Evolutionary conservation across 2,888 invertebrate genomes (phyloP), one percentile per base, ranked within the genome.

Genomic region (Zhengitettix transpicula): DNA sequence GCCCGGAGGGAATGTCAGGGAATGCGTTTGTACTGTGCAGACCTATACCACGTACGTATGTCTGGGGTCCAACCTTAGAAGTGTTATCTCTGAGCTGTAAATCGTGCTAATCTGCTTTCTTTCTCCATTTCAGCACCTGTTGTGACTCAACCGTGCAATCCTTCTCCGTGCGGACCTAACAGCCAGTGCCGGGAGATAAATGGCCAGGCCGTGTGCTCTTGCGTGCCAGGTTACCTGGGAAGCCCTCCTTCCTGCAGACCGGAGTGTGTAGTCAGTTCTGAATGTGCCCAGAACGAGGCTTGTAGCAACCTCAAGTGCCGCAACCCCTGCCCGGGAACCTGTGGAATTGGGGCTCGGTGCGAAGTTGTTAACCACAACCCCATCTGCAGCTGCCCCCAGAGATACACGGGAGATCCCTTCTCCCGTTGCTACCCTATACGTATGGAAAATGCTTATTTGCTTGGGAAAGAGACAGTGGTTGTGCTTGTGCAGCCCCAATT

Each of bases 351-450:
- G 63, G 78, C 81, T 10, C 69, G 72, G 56, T 82, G 82, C 63
- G 73, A 77, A 65, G 80, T 81, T 1, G 77, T 84, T 53, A 85
- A 86, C 69, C 88, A 89, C 68, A 82, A 84, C 64, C 85, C 88
- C 10, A 83, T 83, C 60, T 83, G 83, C 65, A 75, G 74, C 58
- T 83, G 83, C 67, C 71, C 75, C 10, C 65, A 68, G 59, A 73
- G 82, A 51, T 85, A 79, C 67, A 83, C 83, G 66, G 87, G 89
- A 64, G 86, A 89, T 75, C 85, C 89, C 54, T 87, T 89, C 69
- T 78, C 80, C 66, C 76, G 79, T 63, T 88, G 88, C 69, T 72
- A 74, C 55, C 72, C 77, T 53, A 71, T 74, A 67, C 73, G 74
- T 10, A 57, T 57, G 42, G 14, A 12, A 47, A 52, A n/a, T 41